Percentiles rank a stretch among this genome's conserved stretches.
These are phyloP conservation scores for Galbula dea DNA, from an alignment of 2,113 vertebrate genomes.

Conservation along the genomic window DNA sequence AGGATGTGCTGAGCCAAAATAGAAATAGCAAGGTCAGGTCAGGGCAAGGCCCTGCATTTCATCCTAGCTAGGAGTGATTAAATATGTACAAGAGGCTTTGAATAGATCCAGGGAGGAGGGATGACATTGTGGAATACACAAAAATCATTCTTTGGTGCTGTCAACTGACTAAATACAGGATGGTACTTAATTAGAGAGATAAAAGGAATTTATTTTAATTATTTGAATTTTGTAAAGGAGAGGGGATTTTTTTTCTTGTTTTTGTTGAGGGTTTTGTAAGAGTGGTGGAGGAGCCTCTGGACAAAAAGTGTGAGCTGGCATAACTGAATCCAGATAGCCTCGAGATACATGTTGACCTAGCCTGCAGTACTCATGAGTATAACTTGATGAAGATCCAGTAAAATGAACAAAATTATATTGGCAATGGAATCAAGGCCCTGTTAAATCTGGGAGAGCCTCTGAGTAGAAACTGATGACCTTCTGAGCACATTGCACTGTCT, in stretches of 20 bases:
- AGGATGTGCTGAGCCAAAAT: slow-evolving; percentile 74
- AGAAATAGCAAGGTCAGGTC: slow-evolving; percentile 78
- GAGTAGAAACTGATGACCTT: background rate
- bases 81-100: slow-evolving; percentile 71
- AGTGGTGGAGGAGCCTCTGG: background rate
- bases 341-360: background rate
- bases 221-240: slow-evolving; percentile 64
- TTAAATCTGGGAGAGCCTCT: background rate
- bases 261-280: background rate
- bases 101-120: slow-evolving; percentile 67
- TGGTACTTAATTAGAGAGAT: slow-evolving; percentile 66
- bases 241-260: background rate
- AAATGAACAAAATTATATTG: background rate
- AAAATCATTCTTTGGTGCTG: slow-evolving; percentile 72
- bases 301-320: background rate
- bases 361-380: background rate
- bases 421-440: background rate
- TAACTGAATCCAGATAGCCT: slow-evolving; percentile 12
- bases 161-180: slow-evolving; percentile 47
- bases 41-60: slow-evolving; percentile 74
- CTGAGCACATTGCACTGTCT: background rate
- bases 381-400: background rate
- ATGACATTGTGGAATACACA: slow-evolving; percentile 65
- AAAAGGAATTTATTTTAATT: slow-evolving; percentile 70
- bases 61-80: slow-evolving; percentile 73